Evolutionary conservation across 2,888 invertebrate genomes (phyloP), one percentile per base, ranked within the genome.

Genomic region (Drosophila hawaiiensis): DNA sequence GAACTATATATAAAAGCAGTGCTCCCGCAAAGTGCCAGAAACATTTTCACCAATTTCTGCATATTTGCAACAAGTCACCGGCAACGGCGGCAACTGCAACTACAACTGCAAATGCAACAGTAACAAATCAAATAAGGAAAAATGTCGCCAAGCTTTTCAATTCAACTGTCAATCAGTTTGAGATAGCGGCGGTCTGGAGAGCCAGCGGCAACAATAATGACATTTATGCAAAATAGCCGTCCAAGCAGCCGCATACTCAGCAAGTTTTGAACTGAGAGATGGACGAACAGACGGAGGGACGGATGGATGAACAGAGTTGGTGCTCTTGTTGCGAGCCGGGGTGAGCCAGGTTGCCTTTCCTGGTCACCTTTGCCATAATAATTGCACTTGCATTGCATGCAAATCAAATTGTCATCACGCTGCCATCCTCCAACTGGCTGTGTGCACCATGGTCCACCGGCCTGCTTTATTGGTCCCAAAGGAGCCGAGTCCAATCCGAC

Each of bases 121-220:
- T 80, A 75, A 86, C 90, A 87, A 89, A 91, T 90, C 92, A 92
- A 91, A 91, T 91, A 91, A 91, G 87, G 90, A 91, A 86, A 91
- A 91, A 91, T 91, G 92, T 92, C 92, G 90, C 92, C 92, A 92
- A 91, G 88, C 88, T 91, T 91, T 92, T 91, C 92, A 90, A 92
- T 92, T 92, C 92, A 92, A 91, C 92, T 92, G 92, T 92, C 92
- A 92, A 92, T 92, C 92, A 92, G 90, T 91, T 89, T 92, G 92
- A 92, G 90, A 90, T 87, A 90, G 91, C 91, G 78, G 86, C 81
- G 81, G 88, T 73, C 72, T 58, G 79, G 58, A 82, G 87, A 81
- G 84, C 59, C 78, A 86, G 84, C 89, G 87, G 80, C 82, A 90
- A 88, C 87, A 88, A 90, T 90, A 90, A 90, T 88, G 87, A 88